Evolutionary conservation across 2,797 vertebrate species (phyloP), one percentile per base, ranked within the genome.

Genomic region (Protonibea diacanthus): DNA sequence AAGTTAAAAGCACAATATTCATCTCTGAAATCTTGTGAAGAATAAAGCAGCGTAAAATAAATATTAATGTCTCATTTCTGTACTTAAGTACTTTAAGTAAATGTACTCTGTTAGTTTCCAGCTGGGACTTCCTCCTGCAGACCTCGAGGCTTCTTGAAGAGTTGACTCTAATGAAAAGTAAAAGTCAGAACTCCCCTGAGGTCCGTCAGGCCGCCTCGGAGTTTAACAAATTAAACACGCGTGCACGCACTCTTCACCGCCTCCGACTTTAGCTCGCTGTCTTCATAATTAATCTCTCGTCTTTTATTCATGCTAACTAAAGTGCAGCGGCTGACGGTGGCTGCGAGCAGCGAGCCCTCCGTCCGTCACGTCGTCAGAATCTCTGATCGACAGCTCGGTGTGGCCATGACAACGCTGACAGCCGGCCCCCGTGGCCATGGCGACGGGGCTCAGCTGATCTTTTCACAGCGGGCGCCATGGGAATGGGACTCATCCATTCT

Each of bases 211-310:
- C 74, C 11, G 61, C 83, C 62, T 84, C 33, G 0, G 55, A 89
- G 85, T 86, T 89, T 76, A 86, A 60, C 87, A 82, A 89, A 90
- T 91, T 74, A 91, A 88, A 91, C 81, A 23, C 52, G n/a, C 69
- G 38, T 45, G 3, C 59, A 42, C 63, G 7, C 38, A 14, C 74
- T 42, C 60, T n/a, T 48, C 6, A 49, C 74, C 52, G 52, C 70
- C 88, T 91, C 91, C 65, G 83, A 82, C 88, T 88, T 85, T 81
- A 91, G 91, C 87, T 83, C 83, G 0, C 12, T 4, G 4, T 57
- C 61, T 93, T 89, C 89, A 93, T 93, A 92, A 92, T 92, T 92
- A 84, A 93, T 93, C 81, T 59, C 86, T 93, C 68, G 6, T 94
- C 71, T 91, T 92, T 94, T 93, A 93, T 93, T 93, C 79, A 93